Base-by-base conservation (phyloP, 2,113 vertebrate species). In the Gallinago paraguaiae region DNA sequence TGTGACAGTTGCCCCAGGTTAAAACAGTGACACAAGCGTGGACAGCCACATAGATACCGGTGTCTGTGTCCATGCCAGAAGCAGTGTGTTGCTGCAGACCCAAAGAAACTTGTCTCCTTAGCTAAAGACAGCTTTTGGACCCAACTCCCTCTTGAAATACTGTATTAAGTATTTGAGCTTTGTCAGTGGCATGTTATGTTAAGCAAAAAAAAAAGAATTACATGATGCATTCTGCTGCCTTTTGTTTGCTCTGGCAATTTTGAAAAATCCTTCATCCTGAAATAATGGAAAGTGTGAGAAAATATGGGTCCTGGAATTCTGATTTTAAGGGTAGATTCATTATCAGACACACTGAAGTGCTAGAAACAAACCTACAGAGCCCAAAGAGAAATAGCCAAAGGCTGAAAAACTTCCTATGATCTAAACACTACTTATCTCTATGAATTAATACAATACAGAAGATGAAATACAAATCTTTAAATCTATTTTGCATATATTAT, bases 1-100 rank as follows among this genome's bases (percentile, higher is more conserved):
- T 1, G 3, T 1, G 0, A 11, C 35, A 23, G 12, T 22, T 37
- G 17, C 11, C 17, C 30, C 53, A 17, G 28, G 5, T 3, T 33
- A 85, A 54, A 64, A 37, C 31, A 15, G 28, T 41, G 22, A 20
- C 37, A 46, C 57, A 59, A 59, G 6, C 2, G 7, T 45, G 13
- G 27, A 54, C 8, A 18, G 17, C 8, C 30, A 33, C 22, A 9
- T 7, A 27, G 3, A 10, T 28, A 43, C 4, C 53, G 17, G 22
- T n/a, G 17, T 10, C 39, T 46, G 11, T 14, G 43, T 12, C 17
- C 48, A 23, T 2, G 1, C 8, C 67, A 67, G 30, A 69, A 53
- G 64, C 7, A 31, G 20, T 1, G 16, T 43, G 9, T 11, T 48
- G 17, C 16, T 48, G 13, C 23, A 57, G 63, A 77, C 18, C 6